Base-by-base conservation (phyloP, 2,113 vertebrate species). In the Rhinichthys klamathensis region DNA sequence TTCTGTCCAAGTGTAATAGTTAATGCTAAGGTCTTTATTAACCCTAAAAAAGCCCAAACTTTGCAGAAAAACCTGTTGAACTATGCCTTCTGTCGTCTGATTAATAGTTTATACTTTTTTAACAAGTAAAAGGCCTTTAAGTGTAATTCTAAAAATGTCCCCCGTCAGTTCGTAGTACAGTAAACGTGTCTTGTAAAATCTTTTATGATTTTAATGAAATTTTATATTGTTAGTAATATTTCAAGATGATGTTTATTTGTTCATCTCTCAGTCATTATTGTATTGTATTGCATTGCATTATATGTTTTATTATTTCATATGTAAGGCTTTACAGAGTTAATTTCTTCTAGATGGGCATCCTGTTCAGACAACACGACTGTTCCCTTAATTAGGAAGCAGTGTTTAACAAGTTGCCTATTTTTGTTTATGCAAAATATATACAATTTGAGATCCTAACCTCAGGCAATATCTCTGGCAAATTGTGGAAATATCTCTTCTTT, bases 381-480 rank as follows among this genome's bases (percentile, higher is more conserved):
- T 76, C 81, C 75, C 32, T 85, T 85, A 87, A 85, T 88, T 83
- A 85, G 44, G 84, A 81, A 78, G 80, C 77, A 81, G 41, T 67
- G 27, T 65, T 82, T 38, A 12, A 38, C 80, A 51, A 54, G 25
- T 82, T 41, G 7, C 41, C 30, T 61, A 51, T 75, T 56, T 56
- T 56, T 56, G 18, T 56, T 56, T 56, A 23, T 56, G 18, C 18
- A 7, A 56, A 56, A 18, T 56, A 56, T 56, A 56, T 56, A 56
- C 18, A 8, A 56, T 56, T 82, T 27, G 12, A 46, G 27, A 61
- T 23, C 30, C n/a, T 73, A 79, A 82, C 80, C 79, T 73, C 56
- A 38, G 51, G 83, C 23, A 76, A 84, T 78, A 82, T 80, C 30
- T 80, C 49, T 72, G 79, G 78, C 70, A 82, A n/a, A 77, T 81